phyloP scores from a whole-genome alignment of 1,140 invertebrate genomes.

The Stegodyphus mimosarum region DNA sequence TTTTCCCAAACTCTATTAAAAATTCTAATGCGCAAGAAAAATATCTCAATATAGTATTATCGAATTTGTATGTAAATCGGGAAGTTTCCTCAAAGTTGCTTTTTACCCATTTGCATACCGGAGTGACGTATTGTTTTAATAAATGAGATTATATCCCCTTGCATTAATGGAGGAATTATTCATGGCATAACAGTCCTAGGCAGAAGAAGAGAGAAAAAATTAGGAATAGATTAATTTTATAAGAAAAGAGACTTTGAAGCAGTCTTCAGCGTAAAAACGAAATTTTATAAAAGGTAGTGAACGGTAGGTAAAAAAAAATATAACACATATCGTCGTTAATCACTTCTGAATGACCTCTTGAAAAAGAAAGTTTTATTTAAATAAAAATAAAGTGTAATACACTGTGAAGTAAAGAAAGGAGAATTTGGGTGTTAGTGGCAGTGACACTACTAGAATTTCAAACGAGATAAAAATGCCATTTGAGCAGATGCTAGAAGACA shows the following conservation, averaged over 20 bases:
- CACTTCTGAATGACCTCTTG: slow-evolving; percentile 49
- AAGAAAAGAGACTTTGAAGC: slow-evolving; percentile 25
- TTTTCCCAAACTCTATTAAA: slow-evolving; percentile 37
- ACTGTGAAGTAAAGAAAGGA: not conserved
- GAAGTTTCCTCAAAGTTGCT: slow-evolving; percentile 36
- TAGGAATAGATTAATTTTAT: slow-evolving; percentile 51
- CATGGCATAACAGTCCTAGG: slow-evolving; percentile 34
- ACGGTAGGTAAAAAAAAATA: slow-evolving; percentile 12
- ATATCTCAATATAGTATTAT: slow-evolving; percentile 55
- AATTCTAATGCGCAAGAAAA: slow-evolving; percentile 47
- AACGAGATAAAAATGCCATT: slow-evolving; percentile 17
- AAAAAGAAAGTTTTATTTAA: slow-evolving; percentile 16
- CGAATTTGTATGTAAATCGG: slow-evolving; percentile 58
- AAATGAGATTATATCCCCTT: slow-evolving; percentile 54
- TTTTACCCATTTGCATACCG: slow-evolving; percentile 49
- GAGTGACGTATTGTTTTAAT: slow-evolving; percentile 61
- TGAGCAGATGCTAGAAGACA: too few species aligned
- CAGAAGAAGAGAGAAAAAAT: slow-evolving; percentile 15
- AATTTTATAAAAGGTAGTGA: not conserved
- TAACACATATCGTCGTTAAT: slow-evolving; percentile 37
- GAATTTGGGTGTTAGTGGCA: slow-evolving; percentile 20
- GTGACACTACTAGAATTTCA: slow-evolving; percentile 27
- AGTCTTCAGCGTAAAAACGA: not conserved
- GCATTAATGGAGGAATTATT: slow-evolving; percentile 57
- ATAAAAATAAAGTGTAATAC: slow-evolving; percentile 20